These are phyloP conservation scores for Argyrosomus japonicus DNA, from an alignment of 2,113 vertebrate species.

Conservation along the genomic window DNA sequence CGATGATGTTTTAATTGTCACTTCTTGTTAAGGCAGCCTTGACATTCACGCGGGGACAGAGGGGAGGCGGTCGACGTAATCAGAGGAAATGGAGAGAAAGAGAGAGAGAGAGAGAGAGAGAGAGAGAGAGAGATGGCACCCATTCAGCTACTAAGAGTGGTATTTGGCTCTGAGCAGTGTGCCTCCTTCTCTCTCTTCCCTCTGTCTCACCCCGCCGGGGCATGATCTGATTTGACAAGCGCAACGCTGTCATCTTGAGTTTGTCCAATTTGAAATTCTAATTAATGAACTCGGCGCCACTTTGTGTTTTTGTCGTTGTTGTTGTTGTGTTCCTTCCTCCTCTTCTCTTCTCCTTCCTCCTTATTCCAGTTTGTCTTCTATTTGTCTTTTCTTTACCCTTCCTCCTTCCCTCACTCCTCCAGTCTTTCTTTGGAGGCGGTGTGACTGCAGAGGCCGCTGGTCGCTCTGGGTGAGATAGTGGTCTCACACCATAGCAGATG, in stretches of 20 bases:
- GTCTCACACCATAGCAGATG: constrained; percentile 73
- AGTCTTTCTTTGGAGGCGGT: constrained; percentile 45
- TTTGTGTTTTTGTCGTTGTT: constrained; percentile 74
- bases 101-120: constrained; percentile 28
- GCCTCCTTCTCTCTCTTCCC: constrained; percentile 59
- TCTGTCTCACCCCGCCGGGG: constrained; percentile 68
- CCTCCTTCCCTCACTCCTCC: constrained; percentile 40
- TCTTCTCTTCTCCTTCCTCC: constrained; percentile 49
- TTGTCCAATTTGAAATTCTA: constrained; percentile 87
- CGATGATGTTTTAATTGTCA: constrained; percentile 83
- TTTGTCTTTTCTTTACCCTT: constrained; percentile 75
- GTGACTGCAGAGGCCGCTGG: constrained; percentile 39
- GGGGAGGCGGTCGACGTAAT: constrained; percentile 67
- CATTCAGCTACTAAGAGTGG: constrained; percentile 74
- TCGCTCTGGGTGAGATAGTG: constrained; percentile 56
- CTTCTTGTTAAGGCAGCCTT: constrained; percentile 78
- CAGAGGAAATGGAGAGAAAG: constrained; percentile 72
- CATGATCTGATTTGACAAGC: constrained; percentile 86
- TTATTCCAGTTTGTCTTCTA: constrained; percentile 71
- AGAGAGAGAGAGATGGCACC: constrained; percentile 67
- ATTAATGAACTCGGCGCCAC: constrained; percentile 85
- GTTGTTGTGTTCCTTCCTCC: constrained; percentile 29
- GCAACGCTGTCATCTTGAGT: constrained; percentile 84
- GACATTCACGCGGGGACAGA: constrained; percentile 73
- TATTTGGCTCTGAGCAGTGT: constrained; percentile 77